A percentile compares a stretch with the other conserved stretches of the same genome.
These are phyloP conservation scores for Cristatella mucedo DNA, from an alignment of 2,888 invertebrate species.

Conservation along the genomic window DNA sequence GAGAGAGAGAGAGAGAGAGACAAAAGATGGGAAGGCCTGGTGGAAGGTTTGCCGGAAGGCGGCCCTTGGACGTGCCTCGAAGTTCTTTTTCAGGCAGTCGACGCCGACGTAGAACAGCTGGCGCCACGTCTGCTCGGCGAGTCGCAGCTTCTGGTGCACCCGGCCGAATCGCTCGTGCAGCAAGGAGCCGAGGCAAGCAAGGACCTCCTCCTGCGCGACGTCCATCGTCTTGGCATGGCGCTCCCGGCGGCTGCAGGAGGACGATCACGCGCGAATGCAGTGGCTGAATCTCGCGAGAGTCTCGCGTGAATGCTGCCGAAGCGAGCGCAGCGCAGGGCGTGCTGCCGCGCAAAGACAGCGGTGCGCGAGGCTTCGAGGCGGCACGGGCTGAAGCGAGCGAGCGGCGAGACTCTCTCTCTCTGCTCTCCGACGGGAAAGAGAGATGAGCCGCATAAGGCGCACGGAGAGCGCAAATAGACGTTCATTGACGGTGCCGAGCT, in stretches of 20 bases:
- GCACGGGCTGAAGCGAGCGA: background rate
- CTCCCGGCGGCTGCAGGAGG: slow-evolving; percentile 52
- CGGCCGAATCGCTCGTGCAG: slow-evolving; percentile 75
- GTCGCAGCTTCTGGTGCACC: slow-evolving; percentile 66
- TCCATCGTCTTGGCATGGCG: slow-evolving; percentile 89
- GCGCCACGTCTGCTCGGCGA: slow-evolving; percentile 85
- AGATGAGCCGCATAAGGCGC: too few relatives aligned
- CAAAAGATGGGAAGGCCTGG: too few relatives aligned
- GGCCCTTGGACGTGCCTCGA: slow-evolving; percentile 43
- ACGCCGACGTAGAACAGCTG: slow-evolving; percentile 64
- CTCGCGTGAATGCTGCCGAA: too few relatives aligned
- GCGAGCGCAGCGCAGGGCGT: too few relatives aligned
- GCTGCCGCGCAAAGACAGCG: too few relatives aligned
- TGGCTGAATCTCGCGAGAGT: too few relatives aligned
- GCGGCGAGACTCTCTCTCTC: too few relatives aligned
- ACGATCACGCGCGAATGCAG: background rate
- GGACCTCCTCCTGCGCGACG: slow-evolving; percentile 86
- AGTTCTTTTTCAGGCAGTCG: slow-evolving; percentile 70
- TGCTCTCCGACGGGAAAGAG: too few relatives aligned
- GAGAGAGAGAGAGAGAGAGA: too few relatives aligned
- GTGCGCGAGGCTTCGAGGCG: background rate
- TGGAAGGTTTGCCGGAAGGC: too few relatives aligned
- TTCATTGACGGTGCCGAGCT: too few relatives aligned
- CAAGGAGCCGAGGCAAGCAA: slow-evolving; percentile 82
- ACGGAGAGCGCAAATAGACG: too few relatives aligned